These are phyloP conservation scores for Diglossa cyanea DNA, from an alignment of 2,797 vertebrate species.

Conservation along the genomic window DNA sequence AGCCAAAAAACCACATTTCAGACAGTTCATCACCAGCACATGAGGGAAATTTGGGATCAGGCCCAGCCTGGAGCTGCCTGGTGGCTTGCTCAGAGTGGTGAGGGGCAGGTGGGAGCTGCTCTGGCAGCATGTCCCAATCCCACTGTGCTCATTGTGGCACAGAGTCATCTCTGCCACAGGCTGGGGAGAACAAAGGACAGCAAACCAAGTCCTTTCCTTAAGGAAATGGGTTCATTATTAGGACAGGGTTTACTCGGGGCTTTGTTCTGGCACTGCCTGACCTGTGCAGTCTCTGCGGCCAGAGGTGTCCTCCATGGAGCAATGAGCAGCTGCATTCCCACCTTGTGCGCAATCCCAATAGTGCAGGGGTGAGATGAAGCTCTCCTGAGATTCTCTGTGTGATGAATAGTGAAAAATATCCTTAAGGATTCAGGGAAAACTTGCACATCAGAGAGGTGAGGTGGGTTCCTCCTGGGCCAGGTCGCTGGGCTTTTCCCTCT, in stretches of 20 bases:
- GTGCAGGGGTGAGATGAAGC: neutral
- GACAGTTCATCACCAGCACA: fast-evolving
- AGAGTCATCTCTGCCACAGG: fast-evolving
- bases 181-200: fast-evolving
- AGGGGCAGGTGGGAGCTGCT: neutral
- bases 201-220: neutral
- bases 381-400: neutral
- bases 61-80: neutral
- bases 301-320: neutral
- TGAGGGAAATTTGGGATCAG: neutral
- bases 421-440: neutral
- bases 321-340: neutral
- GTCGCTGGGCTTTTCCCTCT: neutral
- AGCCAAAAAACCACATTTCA: neutral
- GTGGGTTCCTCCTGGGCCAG: neutral
- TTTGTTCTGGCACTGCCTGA: neutral
- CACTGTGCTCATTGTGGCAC: neutral
- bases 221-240: neutral
- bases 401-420: neutral
- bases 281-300: neutral
- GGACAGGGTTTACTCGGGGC: neutral
- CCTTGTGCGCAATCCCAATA: fast-evolving
- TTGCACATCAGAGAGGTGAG: neutral
- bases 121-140: fast-evolving
- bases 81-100: fast-evolving